These are phyloP conservation scores for Ardeotis arabs DNA, from an alignment of 2,113 vertebrate genomes.

Conservation along the genomic window DNA sequence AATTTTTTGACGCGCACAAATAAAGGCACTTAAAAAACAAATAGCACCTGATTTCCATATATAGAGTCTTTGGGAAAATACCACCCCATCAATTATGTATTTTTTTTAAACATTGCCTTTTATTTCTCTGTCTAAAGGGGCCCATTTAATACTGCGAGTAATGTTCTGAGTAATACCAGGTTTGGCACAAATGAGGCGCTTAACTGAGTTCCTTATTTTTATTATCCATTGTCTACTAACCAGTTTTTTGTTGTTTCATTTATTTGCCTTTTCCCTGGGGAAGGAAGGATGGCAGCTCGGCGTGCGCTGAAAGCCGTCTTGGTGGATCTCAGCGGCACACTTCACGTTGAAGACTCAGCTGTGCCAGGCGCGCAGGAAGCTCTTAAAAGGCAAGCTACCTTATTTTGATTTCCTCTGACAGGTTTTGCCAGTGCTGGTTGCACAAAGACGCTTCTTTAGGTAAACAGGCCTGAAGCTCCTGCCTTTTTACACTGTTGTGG, in stretches of 20 bases:
- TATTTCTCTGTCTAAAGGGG: background rate
- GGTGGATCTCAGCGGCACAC: conserved; percentile 94
- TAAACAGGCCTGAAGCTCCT: background rate
- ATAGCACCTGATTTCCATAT: background rate
- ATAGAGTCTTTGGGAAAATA: background rate
- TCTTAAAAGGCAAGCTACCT: conserved; percentile 83
- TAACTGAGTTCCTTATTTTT: conserved; percentile 58
- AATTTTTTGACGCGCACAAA: background rate
- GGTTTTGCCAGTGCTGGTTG: background rate
- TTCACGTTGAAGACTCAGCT: conserved; percentile 91
- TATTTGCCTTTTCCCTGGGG: conserved; percentile 41
- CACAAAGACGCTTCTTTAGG: conserved; percentile 8
- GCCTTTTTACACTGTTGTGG: background rate
- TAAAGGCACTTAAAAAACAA: background rate
- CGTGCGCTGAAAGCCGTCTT: conserved; percentile 88
- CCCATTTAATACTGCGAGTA: background rate
- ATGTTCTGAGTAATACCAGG: background rate
- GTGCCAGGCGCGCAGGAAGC: conserved; percentile 93
- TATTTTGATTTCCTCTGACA: conserved; percentile 15
- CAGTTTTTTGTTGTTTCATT: conserved; percentile 50
- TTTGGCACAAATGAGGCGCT: conserved; percentile 8
- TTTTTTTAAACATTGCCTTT: background rate
- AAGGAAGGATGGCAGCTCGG: conserved; percentile 83
- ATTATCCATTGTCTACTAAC: conserved; percentile 69
- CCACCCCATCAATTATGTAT: background rate